Evolutionary conservation across 2,797 vertebrate genomes (phyloP), one percentile per base, ranked within the genome.

Genomic region (Sebastolobus altivelis): DNA sequence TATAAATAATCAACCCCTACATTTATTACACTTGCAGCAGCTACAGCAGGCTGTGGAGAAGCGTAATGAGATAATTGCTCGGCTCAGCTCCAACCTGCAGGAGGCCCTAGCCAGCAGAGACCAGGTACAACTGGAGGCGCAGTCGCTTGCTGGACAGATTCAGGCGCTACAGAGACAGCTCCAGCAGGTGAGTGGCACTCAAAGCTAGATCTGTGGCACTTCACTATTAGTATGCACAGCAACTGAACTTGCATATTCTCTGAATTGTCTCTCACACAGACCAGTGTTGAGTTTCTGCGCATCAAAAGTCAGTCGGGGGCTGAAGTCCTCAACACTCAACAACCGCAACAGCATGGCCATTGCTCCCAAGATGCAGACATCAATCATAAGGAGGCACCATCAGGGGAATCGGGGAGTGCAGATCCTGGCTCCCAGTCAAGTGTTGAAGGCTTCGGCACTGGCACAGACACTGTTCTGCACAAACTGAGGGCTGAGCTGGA

Each of bases 1-100:
- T 1, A 1, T 74, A 13, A 66, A 2, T 20, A 75, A 54, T 22
- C 59, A 10, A 56, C 20, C 11, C 2, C 6, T 69, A 6, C 2
- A 29, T 77, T 54, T 72, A 18, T 52, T 43, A 5, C 8, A 46
- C 29, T 77, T 85, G 14, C 80, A 97, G 97, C 95, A 95, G 56
- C 85, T 97, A 27, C 95, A 96, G 87, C 73, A 83, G 13, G 96
- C 95, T 0, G 94, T 97, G 29, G 96, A 96, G 84, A 96, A 97
- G 78, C 93, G 96, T 10, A 96, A 97, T 85, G 96, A 96, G 61
- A 95, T 97, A 38, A 97, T 97, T 77, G 79, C 93, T 33, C 95
- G 88, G 82, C 93, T 97, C 55, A 96, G 94, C 59, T 75, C 80
- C 43, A 97, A 96, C 93, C 94, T 98, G 72, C 96, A 97, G 75